These are phyloP conservation scores for Achatina immaculata DNA, from an alignment of 1,140 invertebrate genomes.

Conservation along the genomic window DNA sequence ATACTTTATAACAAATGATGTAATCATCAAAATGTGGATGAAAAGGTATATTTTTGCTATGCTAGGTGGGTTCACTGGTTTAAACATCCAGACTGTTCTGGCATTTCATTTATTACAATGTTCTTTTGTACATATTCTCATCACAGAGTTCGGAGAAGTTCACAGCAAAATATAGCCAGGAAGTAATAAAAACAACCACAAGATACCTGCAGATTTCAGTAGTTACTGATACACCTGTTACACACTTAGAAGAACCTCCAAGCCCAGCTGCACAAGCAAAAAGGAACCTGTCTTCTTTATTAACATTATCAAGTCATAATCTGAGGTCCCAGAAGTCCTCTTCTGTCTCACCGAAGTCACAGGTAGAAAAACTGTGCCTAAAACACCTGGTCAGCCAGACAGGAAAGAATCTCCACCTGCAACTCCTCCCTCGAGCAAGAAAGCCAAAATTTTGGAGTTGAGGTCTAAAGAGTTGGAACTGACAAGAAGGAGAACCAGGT, in stretches of 20 bases:
- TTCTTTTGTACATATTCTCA: no score
- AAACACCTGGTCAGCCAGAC: neutral
- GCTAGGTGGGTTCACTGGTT: no score
- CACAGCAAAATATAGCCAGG: neutral
- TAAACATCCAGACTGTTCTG: no score
- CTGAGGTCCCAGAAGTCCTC: neutral
- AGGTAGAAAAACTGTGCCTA: neutral
- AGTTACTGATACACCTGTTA: neutral
- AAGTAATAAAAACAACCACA: neutral
- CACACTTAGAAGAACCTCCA: neutral
- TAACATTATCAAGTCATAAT: neutral
- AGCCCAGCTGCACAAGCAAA: neutral
- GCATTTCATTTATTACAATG: no score
- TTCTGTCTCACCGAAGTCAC: neutral
- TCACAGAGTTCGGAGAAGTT: neutral
- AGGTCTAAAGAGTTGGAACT: neutral
- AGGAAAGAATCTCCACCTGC: neutral
- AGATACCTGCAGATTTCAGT: neutral
- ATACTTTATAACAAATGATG: no score
- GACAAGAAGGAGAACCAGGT: neutral
- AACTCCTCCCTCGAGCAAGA: conserved; percentile 27
- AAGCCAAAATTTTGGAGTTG: conserved; percentile 5
- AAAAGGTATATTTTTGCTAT: no score
- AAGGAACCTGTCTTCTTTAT: neutral
- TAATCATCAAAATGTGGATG: no score